Evolutionary conservation across 2,113 vertebrate species (phyloP).

Genomic region (Atrichornis clamosus): DNA sequence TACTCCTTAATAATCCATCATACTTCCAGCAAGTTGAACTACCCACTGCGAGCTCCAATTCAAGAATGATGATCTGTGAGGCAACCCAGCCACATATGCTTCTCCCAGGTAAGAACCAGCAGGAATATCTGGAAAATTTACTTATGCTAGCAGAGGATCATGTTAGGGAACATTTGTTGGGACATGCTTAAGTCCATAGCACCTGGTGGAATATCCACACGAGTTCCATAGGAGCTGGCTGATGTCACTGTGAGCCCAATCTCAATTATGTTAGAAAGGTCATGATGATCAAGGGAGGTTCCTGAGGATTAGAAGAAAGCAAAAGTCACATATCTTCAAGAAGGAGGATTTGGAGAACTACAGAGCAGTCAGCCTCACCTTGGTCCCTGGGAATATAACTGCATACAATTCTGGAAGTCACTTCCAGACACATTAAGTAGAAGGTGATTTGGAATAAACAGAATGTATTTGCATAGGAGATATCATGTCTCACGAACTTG

Average conservation of each 20-base stretch:
- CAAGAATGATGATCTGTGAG: background rate
- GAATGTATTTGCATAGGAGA: background rate
- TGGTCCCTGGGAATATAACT: background rate
- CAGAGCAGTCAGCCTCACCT: background rate
- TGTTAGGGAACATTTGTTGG: background rate
- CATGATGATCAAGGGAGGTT: background rate
- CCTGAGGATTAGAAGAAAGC: background rate
- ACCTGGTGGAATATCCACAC: background rate
- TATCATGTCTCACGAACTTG: background rate
- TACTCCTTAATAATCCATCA: background rate
- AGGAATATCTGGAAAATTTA: background rate
- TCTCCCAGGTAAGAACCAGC: background rate
- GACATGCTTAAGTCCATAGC: background rate
- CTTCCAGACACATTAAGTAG: background rate
- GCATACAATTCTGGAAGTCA: background rate
- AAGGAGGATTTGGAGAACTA: background rate
- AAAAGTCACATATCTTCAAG: background rate
- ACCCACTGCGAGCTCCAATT: background rate
- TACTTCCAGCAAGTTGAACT: background rate
- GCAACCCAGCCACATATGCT: background rate
- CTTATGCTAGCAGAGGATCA: background rate
- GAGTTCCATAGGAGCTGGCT: background rate
- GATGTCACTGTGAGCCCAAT: background rate
- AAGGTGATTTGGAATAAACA: background rate
- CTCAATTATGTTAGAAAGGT: background rate